phyloP scores from a whole-genome alignment of 2,113 vertebrate genomes.

The Sialia sialis region DNA sequence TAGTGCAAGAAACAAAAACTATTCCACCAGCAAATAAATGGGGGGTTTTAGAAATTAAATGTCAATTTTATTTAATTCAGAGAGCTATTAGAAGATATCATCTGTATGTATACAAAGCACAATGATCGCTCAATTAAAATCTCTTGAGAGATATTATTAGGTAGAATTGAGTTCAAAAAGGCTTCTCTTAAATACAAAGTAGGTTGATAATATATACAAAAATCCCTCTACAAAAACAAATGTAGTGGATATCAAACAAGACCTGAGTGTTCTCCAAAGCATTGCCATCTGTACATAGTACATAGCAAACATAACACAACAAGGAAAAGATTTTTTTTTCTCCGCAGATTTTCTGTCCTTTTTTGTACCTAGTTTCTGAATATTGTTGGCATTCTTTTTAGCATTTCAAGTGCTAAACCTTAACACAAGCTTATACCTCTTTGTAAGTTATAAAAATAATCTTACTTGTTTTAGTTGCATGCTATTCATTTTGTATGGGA shows the following conservation, averaged over 20 bases:
- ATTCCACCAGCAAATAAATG: neutral
- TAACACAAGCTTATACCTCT: neutral
- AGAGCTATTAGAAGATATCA: neutral
- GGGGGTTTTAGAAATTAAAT: conserved; percentile 1
- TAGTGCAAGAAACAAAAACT: neutral
- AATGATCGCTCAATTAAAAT: neutral
- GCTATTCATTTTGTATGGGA: neutral
- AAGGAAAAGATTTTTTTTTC: neutral
- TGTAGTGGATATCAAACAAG: neutral
- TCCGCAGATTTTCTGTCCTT: neutral
- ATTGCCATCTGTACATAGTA: neutral
- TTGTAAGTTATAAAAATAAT: neutral
- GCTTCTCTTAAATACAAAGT: neutral
- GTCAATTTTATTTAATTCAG: neutral
- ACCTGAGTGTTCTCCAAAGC: neutral
- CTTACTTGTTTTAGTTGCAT: neutral
- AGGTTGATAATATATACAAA: neutral
- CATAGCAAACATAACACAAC: neutral
- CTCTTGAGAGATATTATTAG: neutral
- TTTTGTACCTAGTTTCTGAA: neutral
- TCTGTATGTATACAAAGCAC: neutral
- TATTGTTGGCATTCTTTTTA: neutral
- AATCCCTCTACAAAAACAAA: neutral
- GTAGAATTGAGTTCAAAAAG: neutral
- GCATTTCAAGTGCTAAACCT: neutral